Percentiles rank a stretch among this genome's conserved stretches.
phyloP scores from a whole-genome alignment of 2,113 vertebrate species.

The Conger conger region DNA sequence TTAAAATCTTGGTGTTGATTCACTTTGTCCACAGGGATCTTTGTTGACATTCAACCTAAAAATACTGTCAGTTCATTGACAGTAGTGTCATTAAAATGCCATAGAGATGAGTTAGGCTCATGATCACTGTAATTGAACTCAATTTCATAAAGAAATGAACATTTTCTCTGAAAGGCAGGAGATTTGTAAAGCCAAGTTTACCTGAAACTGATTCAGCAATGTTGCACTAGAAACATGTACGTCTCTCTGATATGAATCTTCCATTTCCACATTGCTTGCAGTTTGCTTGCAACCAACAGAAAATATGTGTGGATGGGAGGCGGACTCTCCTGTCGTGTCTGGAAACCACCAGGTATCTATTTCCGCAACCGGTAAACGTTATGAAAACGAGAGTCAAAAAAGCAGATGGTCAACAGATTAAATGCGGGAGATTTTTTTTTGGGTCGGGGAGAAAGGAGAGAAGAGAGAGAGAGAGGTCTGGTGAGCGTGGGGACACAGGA shows the following conservation, averaged over 20 bases:
- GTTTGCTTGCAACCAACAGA: conserved; percentile 45
- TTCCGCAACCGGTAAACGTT: conserved; percentile 47
- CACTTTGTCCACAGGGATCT: background rate
- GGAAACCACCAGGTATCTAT: conserved; percentile 57
- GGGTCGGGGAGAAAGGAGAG: conserved; percentile 41
- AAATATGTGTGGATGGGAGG: conserved; percentile 40
- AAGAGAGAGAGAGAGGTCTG: conserved; percentile 28
- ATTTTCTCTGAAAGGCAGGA: background rate
- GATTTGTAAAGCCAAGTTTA: background rate
- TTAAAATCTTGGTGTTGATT: background rate
- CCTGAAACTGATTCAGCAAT: no score
- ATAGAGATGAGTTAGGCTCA: background rate
- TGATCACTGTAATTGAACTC: background rate
- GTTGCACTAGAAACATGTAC: no score
- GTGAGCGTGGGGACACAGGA: conserved; percentile 53
- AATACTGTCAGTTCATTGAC: background rate
- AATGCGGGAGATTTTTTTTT: conserved; percentile 47
- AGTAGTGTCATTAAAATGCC: background rate
- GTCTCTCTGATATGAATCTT: no score
- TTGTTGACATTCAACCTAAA: conserved; percentile 3
- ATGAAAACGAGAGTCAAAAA: conserved; percentile 56
- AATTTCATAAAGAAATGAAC: background rate
- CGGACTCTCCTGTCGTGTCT: conserved; percentile 50
- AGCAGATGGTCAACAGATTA: conserved; percentile 50
- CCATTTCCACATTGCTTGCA: no score